phyloP scores from a whole-genome alignment of 2,113 vertebrate genomes.

The Malurus alboscapulatus region DNA sequence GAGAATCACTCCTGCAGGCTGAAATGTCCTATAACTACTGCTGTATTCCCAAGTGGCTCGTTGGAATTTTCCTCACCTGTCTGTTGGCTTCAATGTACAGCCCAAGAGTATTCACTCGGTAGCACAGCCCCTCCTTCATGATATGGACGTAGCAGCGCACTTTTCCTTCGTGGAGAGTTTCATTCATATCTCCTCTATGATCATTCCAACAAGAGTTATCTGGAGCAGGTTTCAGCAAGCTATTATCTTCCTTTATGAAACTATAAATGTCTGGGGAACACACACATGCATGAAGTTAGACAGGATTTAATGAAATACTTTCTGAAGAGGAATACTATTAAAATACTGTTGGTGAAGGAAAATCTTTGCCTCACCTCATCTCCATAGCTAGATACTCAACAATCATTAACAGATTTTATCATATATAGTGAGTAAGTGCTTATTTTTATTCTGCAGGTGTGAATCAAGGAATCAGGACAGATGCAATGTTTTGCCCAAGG shows the following conservation, averaged over 20 bases:
- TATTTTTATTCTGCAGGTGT: slow-evolving; percentile 54
- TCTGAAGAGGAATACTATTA: slow-evolving; percentile 44
- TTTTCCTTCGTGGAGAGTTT: slow-evolving; percentile 84
- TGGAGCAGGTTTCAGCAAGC: slow-evolving; percentile 82
- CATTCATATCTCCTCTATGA: slow-evolving; percentile 86
- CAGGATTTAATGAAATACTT: slow-evolving; percentile 49
- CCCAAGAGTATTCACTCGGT: slow-evolving; percentile 89
- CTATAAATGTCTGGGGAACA: slow-evolving; percentile 84
- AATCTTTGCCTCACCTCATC: slow-evolving; percentile 23
- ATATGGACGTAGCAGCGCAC: slow-evolving; percentile 95
- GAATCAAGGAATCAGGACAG: slow-evolving; percentile 17
- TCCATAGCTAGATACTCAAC: neutral
- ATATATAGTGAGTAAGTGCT: slow-evolving; percentile 11
- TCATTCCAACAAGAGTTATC: slow-evolving; percentile 92
- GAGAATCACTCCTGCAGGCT: neutral
- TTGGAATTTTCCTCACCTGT: slow-evolving; percentile 79
- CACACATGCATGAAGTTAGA: slow-evolving; percentile 50
- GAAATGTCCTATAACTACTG: neutral
- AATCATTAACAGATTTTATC: slow-evolving; percentile 56
- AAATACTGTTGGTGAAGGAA: slow-evolving; percentile 14
- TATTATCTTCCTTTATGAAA: slow-evolving; percentile 81
- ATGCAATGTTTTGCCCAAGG: slow-evolving; percentile 8
- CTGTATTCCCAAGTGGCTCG: neutral
- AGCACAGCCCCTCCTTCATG: slow-evolving; percentile 91
- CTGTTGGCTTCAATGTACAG: slow-evolving; percentile 95